Evolutionary conservation across 2,888 invertebrate species (phyloP).

Genomic region (Oxyscelio sp.): DNA sequence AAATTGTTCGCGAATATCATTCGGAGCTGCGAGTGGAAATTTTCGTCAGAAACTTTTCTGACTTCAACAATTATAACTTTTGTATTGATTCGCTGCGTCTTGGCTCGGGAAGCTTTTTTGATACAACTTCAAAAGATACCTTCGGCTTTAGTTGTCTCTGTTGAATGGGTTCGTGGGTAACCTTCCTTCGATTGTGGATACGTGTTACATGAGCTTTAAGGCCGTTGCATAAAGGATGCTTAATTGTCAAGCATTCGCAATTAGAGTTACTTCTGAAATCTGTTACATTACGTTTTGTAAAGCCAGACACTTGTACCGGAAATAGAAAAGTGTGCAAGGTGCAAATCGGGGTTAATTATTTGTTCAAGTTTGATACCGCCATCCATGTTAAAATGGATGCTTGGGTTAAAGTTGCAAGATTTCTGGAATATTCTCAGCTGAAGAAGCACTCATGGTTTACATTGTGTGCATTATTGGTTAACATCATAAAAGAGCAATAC

Average conservation of each 20-base stretch:
- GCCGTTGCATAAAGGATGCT: slow-evolving; percentile 5
- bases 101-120: neutral
- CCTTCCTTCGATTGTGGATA: slow-evolving; percentile 36
- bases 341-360: neutral
- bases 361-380: neutral
- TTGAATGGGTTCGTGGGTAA: slow-evolving; percentile 21
- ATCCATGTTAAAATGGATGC: too few species aligned
- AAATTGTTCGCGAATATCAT: slow-evolving; percentile 64
- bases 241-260: slow-evolving; percentile 14
- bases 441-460: too few species aligned
- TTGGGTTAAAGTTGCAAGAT: too few species aligned
- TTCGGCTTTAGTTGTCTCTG: slow-evolving; percentile 2
- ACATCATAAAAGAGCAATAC: too few species aligned
- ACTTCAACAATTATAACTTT: slow-evolving; percentile 69
- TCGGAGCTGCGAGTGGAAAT: slow-evolving; percentile 45
- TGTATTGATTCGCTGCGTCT: slow-evolving; percentile 55
- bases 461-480: too few species aligned
- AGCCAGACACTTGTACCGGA: too few species aligned
- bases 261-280: slow-evolving; percentile 7
- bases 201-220: slow-evolving; percentile 28
- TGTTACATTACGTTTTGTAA: slow-evolving; percentile 1
- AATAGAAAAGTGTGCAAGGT: slow-evolving; percentile 51
- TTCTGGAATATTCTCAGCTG: too few species aligned
- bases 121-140: neutral
- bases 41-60: slow-evolving; percentile 62